Percentiles rank a stretch among this genome's conserved stretches.
phyloP scores from a whole-genome alignment of 2,888 invertebrate genomes.

The Eilema sororculum region DNA sequence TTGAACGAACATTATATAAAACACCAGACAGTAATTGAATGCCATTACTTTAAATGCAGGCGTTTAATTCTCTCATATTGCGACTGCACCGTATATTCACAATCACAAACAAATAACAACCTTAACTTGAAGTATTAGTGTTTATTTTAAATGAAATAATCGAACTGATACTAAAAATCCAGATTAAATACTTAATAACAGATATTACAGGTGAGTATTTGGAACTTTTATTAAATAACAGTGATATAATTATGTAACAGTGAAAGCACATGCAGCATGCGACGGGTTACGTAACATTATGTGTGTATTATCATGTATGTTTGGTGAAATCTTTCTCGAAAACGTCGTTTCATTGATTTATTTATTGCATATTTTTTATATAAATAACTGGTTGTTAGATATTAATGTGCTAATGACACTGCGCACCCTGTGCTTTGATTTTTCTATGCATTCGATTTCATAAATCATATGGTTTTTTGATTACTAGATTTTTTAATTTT shows the following conservation, averaged over 20 bases:
- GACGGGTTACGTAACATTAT: constrained; percentile 41
- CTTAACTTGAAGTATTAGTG: background rate
- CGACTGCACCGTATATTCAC: background rate
- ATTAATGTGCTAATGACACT: background rate
- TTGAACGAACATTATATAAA: constrained; percentile 24
- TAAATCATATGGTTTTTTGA: background rate
- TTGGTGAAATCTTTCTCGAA: constrained; percentile 43
- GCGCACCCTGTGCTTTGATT: background rate
- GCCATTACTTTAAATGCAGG: constrained; percentile 35
- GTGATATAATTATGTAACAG: constrained; percentile 37
- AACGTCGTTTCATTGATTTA: constrained; percentile 43
- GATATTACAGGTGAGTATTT: constrained; percentile 20
- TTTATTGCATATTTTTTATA: constrained; percentile 24
- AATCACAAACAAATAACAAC: constrained; percentile 15
- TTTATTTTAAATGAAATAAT: background rate
- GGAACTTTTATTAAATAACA: constrained; percentile 33
- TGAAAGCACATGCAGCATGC: constrained; percentile 46
- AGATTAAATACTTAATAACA: constrained; percentile 29
- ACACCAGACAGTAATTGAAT: constrained; percentile 25
- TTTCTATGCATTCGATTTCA: background rate
- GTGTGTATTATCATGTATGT: constrained; percentile 43
- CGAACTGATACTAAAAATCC: constrained; percentile 2
- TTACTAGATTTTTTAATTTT: background rate
- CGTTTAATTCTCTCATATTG: constrained; percentile 33
- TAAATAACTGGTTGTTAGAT: constrained; percentile 13